phyloP scores from a whole-genome alignment of 2,113 vertebrate genomes.

The Crotalus helleri region DNA sequence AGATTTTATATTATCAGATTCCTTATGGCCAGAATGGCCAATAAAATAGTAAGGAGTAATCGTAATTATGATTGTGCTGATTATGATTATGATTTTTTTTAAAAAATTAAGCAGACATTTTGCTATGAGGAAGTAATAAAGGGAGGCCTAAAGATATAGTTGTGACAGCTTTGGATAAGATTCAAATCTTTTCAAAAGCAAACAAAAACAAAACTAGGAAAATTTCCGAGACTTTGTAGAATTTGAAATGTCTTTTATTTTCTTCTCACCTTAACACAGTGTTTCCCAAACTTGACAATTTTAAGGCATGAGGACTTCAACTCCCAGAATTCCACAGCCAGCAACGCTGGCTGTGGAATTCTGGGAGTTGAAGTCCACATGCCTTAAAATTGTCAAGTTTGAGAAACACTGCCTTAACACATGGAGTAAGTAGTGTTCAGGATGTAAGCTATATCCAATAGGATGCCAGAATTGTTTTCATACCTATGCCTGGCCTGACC shows the following conservation, averaged over 20 bases:
- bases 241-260: neutral
- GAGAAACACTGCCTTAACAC: neutral
- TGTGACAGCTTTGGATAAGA: no score
- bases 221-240: neutral
- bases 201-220: neutral
- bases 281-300: no score
- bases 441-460: neutral
- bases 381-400: no score
- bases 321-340: no score
- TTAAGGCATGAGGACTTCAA: no score
- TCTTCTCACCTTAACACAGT: neutral
- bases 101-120: neutral
- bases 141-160: neutral
- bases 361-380: no score
- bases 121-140: neutral
- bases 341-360: no score
- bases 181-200: neutral
- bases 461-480: neutral
- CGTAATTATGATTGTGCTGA: neutral
- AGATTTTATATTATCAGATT: neutral
- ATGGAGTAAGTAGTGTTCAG: neutral
- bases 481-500: neutral
- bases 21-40: neutral
- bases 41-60: neutral
- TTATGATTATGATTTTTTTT: neutral